A percentile compares a stretch with the other conserved stretches of the same genome.
Conservation (phyloP, 2,797 vertebrate genomes). For the Malurus leucopterus region DNA sequence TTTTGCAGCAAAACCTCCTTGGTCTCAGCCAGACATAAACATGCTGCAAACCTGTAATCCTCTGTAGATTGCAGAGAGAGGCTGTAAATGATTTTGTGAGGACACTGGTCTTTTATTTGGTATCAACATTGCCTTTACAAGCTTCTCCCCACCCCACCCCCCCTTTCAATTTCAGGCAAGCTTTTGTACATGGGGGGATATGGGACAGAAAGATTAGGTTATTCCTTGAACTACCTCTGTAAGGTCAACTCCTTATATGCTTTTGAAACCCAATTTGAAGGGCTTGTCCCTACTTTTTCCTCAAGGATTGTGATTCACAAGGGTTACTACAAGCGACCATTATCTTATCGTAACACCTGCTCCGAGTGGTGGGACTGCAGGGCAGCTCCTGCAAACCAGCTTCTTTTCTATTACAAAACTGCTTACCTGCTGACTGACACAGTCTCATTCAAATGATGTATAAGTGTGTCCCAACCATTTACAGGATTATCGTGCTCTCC, state of each 20-base stretch:
- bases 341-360: constrained; percentile 58
- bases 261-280: constrained; percentile 63
- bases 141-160: background rate
- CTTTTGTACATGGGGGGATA: constrained; percentile 55
- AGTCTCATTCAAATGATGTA: constrained; percentile 26
- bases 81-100: constrained; percentile 56
- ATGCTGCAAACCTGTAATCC: constrained; percentile 55
- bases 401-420: background rate
- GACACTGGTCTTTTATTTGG: constrained; percentile 21
- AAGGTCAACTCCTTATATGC: constrained; percentile 57
- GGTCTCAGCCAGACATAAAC: constrained; percentile 39
- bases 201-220: constrained; percentile 64
- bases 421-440: constrained; percentile 42
- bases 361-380: constrained; percentile 33
- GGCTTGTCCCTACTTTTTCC: constrained; percentile 59
- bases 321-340: constrained; percentile 52
- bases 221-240: constrained; percentile 63
- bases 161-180: constrained; percentile 52
- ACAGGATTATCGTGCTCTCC: background rate
- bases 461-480: constrained; percentile 4
- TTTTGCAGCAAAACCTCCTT: constrained; percentile 19
- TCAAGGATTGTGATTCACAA: constrained; percentile 55
- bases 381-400: background rate
- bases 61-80: constrained; percentile 43
- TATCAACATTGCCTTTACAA: constrained; percentile 39